Evolutionary conservation across 2,797 vertebrate genomes (phyloP), one percentile per base, ranked within the genome.

Genomic region (Pangasius sanitwongsei): DNA sequence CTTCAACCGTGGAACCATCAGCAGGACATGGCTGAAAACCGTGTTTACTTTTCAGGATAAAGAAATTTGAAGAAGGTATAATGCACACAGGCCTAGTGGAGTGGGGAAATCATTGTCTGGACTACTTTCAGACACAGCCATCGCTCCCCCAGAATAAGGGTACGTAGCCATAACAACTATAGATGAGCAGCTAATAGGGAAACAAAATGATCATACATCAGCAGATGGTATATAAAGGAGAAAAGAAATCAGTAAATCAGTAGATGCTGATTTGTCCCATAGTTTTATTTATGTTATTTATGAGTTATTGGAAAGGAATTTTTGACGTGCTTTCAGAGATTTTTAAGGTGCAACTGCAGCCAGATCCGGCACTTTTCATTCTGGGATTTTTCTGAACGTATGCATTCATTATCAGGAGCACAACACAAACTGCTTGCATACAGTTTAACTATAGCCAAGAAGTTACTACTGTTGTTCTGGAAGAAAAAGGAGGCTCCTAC

Each of bases 261-360:
- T 44, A 44, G 41, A 18, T 69, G 44, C 41, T 20, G 63, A 85
- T 70, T 31, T 50, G 41, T 85, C 63, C 44, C 44, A 85, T 70
- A 50, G 28, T 61, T 61, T 23, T 23, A 65, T 85, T 7, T 48
- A 41, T 37, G 37, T 37, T 37, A 37, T 37, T 37, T 37, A 37
- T 44, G 55, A 85, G n/a, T 69, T 34, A 85, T 69, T 70, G 48
- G 44, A 72, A 72, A 37, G n/a, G 65, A 8, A 34, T 53, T 72
- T 72, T 72, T 55, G 3, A 70, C 28, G 48, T 72, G 15, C 65
- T 41, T 86, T 85, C 63, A 69, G 83, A 85, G 9, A 11, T 31
- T 85, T 69, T 53, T 53, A 85, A 20, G 41, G 16, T 55, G n/a
- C 44, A 70, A 70, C 8, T 86, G 84, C 67, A 55, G 41, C n/a